These are phyloP conservation scores for Furcula furcula DNA, from an alignment of 2,888 invertebrate species.

Conservation along the genomic window DNA sequence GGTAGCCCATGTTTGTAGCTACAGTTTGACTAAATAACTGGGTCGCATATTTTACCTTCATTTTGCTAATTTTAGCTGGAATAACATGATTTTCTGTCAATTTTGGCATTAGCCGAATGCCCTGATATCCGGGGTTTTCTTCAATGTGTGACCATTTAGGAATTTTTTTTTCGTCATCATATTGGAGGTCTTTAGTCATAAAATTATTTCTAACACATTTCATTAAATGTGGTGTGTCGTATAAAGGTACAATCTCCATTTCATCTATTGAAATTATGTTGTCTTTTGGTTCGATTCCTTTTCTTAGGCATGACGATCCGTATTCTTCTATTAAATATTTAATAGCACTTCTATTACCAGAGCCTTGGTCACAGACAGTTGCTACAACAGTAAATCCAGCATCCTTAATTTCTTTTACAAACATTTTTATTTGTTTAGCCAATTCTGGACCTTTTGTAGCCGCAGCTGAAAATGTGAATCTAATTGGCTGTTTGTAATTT, in stretches of 20 bases:
- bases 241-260: slow-evolving; percentile 21
- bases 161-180: slow-evolving; percentile 2
- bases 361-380: slow-evolving; percentile 29
- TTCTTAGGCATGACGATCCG: slow-evolving; percentile 9
- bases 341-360: slow-evolving; percentile 20
- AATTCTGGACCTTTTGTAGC: slow-evolving; percentile 28
- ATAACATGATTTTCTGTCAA: slow-evolving; percentile 21
- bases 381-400: slow-evolving; percentile 27
- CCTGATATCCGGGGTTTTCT: slow-evolving; percentile 22
- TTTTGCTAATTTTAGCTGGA: slow-evolving; percentile 19
- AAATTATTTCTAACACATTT: slow-evolving; percentile 30
- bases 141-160: slow-evolving; percentile 30
- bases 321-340: slow-evolving; percentile 24
- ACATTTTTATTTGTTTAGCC: slow-evolving; percentile 18
- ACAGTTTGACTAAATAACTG: slow-evolving; percentile 31
- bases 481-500: slow-evolving; percentile 30
- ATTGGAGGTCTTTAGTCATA: slow-evolving; percentile 23
- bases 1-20: slow-evolving; percentile 23
- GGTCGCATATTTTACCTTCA: slow-evolving; percentile 27
- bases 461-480: slow-evolving; percentile 22
- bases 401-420: slow-evolving; percentile 17
- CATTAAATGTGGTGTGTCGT: slow-evolving; percentile 26
- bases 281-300: slow-evolving; percentile 7
- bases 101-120: slow-evolving; percentile 20
- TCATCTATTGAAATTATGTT: slow-evolving; percentile 19